Evolutionary conservation across 2,113 vertebrate genomes (phyloP).

Genomic region (Colius striatus): DNA sequence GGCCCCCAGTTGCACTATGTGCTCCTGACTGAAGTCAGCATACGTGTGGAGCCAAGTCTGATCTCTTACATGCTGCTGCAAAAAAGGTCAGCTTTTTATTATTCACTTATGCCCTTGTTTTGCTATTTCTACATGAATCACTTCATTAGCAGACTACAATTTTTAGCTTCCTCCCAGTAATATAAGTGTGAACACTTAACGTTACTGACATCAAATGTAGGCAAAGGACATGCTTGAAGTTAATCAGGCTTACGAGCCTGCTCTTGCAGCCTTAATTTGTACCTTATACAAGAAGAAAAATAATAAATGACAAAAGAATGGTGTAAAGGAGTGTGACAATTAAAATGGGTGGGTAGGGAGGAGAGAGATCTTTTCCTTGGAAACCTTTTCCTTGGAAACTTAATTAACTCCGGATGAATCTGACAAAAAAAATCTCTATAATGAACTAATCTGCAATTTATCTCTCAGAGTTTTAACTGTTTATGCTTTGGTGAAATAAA

Average conservation of each 20-base stretch:
- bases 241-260: neutral
- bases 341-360: neutral
- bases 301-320: neutral
- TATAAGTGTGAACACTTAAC: neutral
- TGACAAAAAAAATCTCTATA: neutral
- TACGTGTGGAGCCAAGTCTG: neutral
- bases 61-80: neutral
- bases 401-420: neutral
- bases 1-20: neutral
- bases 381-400: neutral
- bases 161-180: neutral
- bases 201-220: constrained; percentile 23
- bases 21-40: neutral
- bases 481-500: neutral
- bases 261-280: constrained; percentile 15
- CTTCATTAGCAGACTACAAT: neutral
- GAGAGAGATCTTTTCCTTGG: neutral
- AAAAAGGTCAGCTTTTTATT: neutral
- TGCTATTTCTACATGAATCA: constrained; percentile 1
- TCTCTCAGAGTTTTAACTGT: neutral
- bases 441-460: neutral
- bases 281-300: constrained; percentile 1
- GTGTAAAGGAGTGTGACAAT: neutral
- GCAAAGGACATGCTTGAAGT: neutral
- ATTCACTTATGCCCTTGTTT: neutral